Base-by-base conservation (phyloP, 2,888 invertebrate species). In the Eudemis profundana region DNA sequence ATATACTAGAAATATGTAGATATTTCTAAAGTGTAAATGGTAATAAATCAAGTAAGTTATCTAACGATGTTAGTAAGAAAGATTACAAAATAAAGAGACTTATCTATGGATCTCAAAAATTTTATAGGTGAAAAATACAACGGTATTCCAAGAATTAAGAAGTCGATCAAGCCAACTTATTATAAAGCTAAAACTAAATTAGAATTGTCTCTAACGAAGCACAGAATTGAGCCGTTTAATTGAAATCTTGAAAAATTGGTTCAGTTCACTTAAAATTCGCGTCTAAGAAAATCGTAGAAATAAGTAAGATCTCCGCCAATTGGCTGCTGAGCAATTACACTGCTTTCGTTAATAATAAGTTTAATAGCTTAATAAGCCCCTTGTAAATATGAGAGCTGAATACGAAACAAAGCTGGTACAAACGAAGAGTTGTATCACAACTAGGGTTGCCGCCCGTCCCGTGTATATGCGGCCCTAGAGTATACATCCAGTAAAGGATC, bases 331-430 rank as follows among this genome's bases (percentile, higher is more conserved):
- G 75, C 80, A 79, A 80, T 81, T 78, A 80, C 75, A 68, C 66
- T 73, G 72, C 70, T 73, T 77, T 74, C 69, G 72, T 75, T 78
- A 75, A 75, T 79, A 79, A 78, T 75, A 75, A 77, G 71, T 78
- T 79, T 81, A 83, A 82, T 81, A 75, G 76, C 74, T 72, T 84
- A 84, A 84, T 85, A 84, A 81, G 78, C 78, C 77, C 71, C 78
- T 81, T 83, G 82, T 84, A 83, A 78, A 73, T 73, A 66, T 78
- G 78, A 81, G 75, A 71, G 75, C 70, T 61, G 69, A 75, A 76
- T 73, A 69, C 68, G 67, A 72, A 70, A 76, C 72, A 75, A 75
- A 75, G 70, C 71, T 74, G 75, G 77, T 80, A 75, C 72, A 78
- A 72, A 75, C 72, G 66, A 61, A 70, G 71, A 71, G 66, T 71